phyloP scores from a whole-genome alignment of 2,797 vertebrate species.

The Diceros bicornis region DNA sequence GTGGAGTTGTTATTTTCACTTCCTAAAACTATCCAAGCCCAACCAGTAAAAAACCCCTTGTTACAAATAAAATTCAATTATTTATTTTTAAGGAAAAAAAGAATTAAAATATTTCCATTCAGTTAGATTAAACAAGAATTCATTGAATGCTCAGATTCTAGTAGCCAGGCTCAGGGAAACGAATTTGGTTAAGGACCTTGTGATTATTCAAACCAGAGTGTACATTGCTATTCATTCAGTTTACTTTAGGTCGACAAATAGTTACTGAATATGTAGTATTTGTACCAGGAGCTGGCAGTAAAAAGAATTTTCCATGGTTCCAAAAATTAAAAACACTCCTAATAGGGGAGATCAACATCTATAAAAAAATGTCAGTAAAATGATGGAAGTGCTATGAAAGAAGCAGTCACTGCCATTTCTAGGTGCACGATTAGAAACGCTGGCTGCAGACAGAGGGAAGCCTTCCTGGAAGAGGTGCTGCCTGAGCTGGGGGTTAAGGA shows the following conservation, averaged over 20 bases:
- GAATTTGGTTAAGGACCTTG: neutral
- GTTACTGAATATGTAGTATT: neutral
- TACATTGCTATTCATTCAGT: neutral
- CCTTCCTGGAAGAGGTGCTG: neutral
- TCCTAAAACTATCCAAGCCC: neutral
- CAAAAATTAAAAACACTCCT: slow-evolving; percentile 24
- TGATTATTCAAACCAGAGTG: neutral
- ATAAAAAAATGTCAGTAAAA: neutral
- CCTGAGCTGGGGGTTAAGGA: neutral
- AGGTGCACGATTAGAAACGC: neutral
- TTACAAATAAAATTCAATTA: neutral
- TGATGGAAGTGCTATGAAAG: neutral
- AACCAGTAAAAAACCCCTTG: neutral
- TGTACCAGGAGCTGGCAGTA: neutral
- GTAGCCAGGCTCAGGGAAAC: neutral
- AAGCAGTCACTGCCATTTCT: neutral
- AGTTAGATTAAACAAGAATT: neutral
- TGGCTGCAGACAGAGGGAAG: neutral
- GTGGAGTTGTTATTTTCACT: neutral
- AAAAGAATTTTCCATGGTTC: neutral
- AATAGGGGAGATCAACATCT: neutral
- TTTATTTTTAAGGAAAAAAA: neutral
- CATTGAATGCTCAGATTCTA: neutral
- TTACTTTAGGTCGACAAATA: neutral
- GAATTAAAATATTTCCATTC: neutral